Evolutionary conservation across 2,888 invertebrate genomes (phyloP).

Genomic region (Melanostoma mellinum): DNA sequence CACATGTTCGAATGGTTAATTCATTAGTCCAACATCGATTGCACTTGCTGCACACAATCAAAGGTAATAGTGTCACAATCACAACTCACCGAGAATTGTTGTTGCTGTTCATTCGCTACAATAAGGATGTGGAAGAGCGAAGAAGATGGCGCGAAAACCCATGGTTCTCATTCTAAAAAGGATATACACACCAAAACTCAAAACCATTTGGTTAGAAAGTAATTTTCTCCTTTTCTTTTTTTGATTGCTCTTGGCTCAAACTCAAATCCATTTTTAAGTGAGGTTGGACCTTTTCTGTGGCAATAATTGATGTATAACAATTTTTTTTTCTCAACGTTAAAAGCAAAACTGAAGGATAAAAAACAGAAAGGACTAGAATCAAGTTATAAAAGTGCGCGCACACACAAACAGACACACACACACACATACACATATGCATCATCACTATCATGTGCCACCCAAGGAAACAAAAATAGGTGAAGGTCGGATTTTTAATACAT

Average conservation of each 20-base stretch:
- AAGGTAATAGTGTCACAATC: constrained; percentile 60
- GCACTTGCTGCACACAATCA: constrained; percentile 59
- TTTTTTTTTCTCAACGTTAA: constrained; percentile 3
- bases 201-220: not conserved
- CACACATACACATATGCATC: not conserved
- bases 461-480: constrained; percentile 77
- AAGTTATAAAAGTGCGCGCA: constrained; percentile 55
- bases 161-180: constrained; percentile 64
- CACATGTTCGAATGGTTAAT: constrained; percentile 40
- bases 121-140: constrained; percentile 44
- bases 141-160: constrained; percentile 68
- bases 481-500: constrained; percentile 76
- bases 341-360: not conserved
- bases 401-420: constrained; percentile 28
- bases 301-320: constrained; percentile 48
- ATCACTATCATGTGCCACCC: constrained; percentile 29
- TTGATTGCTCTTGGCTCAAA: constrained; percentile 2
- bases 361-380: constrained; percentile 10
- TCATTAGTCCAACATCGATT: constrained; percentile 56
- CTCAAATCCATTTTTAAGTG: constrained; percentile 37
- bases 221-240: constrained; percentile 9
- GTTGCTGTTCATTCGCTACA: constrained; percentile 1
- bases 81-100: constrained; percentile 33
- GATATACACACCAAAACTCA: constrained; percentile 50
- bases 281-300: constrained; percentile 33